Evolutionary conservation across 2,113 vertebrate genomes (phyloP).

Genomic region (Heterotis niloticus): DNA sequence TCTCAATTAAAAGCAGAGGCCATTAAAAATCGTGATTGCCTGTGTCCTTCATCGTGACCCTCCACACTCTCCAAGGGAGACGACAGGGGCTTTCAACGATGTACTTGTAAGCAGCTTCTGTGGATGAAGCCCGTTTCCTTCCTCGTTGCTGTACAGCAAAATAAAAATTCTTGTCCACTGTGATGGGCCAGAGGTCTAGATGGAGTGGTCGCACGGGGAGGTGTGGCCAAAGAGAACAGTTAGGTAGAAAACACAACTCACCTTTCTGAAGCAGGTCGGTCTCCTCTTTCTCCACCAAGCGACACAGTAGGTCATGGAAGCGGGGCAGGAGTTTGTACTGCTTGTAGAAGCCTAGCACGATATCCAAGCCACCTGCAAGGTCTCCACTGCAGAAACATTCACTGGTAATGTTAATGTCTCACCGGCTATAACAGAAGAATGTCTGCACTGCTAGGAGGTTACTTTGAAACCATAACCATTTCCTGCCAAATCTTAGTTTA

Average conservation of each 20-base stretch:
- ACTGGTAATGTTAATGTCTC: too few relatives aligned
- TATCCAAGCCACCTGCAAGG: slow-evolving; percentile 69
- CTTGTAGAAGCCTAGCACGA: slow-evolving; percentile 61
- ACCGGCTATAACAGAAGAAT: too few relatives aligned
- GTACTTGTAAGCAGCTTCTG: too few relatives aligned
- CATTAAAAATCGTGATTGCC: background rate
- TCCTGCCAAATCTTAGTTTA: too few relatives aligned
- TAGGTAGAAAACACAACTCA: slow-evolving; percentile 39
- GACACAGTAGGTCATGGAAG: slow-evolving; percentile 76
- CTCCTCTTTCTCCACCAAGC: slow-evolving; percentile 80
- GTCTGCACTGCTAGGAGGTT: background rate
- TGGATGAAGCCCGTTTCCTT: too few relatives aligned
- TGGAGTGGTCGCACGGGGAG: background rate
- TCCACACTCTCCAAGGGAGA: background rate
- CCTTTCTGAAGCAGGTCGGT: slow-evolving; percentile 85
- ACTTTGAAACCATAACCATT: too few relatives aligned
- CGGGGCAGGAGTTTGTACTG: slow-evolving; percentile 72
- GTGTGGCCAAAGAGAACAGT: background rate
- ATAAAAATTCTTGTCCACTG: too few relatives aligned
- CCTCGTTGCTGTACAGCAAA: too few relatives aligned
- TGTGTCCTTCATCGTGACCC: background rate
- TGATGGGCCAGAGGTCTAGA: background rate
- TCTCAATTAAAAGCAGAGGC: slow-evolving; percentile 4
- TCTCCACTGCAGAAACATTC: slow-evolving; percentile 65
- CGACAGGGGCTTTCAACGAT: background rate